Evolutionary conservation across 2,888 invertebrate species (phyloP).

Genomic region (Theristus sp.): DNA sequence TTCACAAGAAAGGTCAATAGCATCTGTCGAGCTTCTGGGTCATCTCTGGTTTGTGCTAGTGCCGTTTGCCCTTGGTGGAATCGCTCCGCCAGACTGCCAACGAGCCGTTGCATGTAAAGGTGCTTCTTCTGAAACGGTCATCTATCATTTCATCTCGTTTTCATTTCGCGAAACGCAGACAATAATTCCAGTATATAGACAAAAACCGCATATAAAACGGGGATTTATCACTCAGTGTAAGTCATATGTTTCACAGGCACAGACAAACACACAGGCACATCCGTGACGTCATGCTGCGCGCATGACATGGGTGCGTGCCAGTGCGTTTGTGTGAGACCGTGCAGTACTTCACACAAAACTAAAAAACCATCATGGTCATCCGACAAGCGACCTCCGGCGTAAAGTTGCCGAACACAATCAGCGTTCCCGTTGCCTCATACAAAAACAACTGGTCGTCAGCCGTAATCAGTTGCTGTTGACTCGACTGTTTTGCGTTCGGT

Average conservation of each 20-base stretch:
- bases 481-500: constrained; percentile 14
- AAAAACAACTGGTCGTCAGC: constrained; percentile 41
- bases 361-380: background rate
- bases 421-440: constrained; percentile 40
- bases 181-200: no score
- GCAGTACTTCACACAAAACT: background rate
- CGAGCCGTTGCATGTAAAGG: constrained; percentile 15
- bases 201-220: no score
- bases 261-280: no score
- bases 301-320: no score
- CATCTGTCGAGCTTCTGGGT: constrained; percentile 14
- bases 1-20: constrained; percentile 35
- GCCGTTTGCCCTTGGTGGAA: constrained; percentile 12
- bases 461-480: constrained; percentile 24
- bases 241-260: no score
- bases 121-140: constrained; percentile 5
- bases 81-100: constrained; percentile 13
- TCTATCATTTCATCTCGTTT: no score
- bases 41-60: background rate
- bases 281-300: no score
- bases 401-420: constrained; percentile 38
- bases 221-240: no score
- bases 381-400: constrained; percentile 34
- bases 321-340: no score
- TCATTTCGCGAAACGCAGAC: no score